Percentiles rank a stretch among this genome's conserved stretches.
phyloP scores from a whole-genome alignment of 2,888 invertebrate genomes.

The Chydorus sphaericus region DNA sequence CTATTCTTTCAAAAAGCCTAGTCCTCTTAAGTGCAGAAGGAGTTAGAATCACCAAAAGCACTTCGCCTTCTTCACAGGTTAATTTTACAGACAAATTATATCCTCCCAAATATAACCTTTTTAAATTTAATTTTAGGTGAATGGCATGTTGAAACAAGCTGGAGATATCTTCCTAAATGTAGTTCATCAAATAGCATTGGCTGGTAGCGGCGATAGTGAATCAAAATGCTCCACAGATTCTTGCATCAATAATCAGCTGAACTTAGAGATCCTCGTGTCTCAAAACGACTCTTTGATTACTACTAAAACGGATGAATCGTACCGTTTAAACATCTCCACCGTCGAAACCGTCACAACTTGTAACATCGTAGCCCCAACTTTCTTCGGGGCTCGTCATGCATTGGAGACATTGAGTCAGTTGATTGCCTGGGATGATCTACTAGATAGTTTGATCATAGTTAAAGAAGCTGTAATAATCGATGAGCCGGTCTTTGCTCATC shows the following conservation, averaged over 20 bases:
- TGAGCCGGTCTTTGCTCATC: constrained; percentile 35
- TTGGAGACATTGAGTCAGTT: constrained; percentile 27
- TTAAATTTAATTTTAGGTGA: too few relatives aligned
- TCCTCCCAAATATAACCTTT: neutral
- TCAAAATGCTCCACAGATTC: neutral
- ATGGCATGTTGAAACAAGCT: neutral
- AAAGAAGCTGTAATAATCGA: constrained; percentile 27
- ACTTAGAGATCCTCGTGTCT: neutral
- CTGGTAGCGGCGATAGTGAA: too few relatives aligned
- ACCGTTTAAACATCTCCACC: constrained; percentile 13
- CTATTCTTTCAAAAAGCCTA: constrained; percentile 9
- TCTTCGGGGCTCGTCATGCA: constrained; percentile 51
- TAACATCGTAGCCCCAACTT: constrained; percentile 33
- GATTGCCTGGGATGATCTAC: constrained; percentile 33
- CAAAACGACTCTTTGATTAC: neutral
- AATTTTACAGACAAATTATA: neutral
- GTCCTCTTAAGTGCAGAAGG: constrained; percentile 13
- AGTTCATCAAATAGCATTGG: too few relatives aligned
- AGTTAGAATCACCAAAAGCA: neutral
- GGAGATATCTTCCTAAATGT: neutral
- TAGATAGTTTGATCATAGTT: constrained; percentile 23
- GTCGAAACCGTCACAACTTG: constrained; percentile 11
- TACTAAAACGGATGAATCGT: constrained; percentile 18
- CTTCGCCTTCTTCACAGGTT: neutral
- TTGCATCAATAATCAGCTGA: neutral